These are phyloP conservation scores for Tauraco hartlaubi DNA, from an alignment of 2,797 vertebrate genomes.

Conservation along the genomic window DNA sequence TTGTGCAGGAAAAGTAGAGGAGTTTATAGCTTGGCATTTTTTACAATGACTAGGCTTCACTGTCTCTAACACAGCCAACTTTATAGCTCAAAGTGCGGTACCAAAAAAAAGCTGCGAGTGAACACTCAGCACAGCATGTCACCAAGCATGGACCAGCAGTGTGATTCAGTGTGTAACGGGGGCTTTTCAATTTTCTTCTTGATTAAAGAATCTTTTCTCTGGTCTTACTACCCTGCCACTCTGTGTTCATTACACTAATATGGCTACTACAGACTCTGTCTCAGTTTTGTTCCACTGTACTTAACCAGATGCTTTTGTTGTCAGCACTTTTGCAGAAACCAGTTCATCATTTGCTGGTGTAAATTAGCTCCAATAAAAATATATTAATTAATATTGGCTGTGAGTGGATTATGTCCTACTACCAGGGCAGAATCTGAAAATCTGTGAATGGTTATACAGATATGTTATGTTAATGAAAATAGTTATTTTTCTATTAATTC, in stretches of 20 bases:
- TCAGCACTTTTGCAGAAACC: not conserved
- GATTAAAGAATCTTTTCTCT: not conserved
- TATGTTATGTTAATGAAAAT: not conserved
- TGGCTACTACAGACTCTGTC: not conserved
- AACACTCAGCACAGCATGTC: not conserved
- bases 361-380: not conserved
- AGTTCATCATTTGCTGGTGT: not conserved
- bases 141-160: not conserved
- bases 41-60: not conserved
- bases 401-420: not conserved
- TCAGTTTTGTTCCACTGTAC: not conserved
- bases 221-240: not conserved
- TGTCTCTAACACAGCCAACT: not conserved
- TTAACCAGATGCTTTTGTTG: not conserved
- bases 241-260: not conserved
- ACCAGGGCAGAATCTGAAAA: not conserved
- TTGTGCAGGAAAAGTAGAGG: not conserved
- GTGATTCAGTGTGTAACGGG: not conserved
- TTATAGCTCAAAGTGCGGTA: not conserved
- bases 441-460: not conserved
- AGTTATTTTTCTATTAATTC: not conserved
- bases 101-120: not conserved
- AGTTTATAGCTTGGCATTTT: not conserved
- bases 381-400: not conserved
- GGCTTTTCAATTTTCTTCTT: not conserved